A percentile compares a stretch with the other conserved stretches of the same genome.
Conservation (phyloP, 2,113 vertebrate species). For the Campylorhamphus procurvoides region DNA sequence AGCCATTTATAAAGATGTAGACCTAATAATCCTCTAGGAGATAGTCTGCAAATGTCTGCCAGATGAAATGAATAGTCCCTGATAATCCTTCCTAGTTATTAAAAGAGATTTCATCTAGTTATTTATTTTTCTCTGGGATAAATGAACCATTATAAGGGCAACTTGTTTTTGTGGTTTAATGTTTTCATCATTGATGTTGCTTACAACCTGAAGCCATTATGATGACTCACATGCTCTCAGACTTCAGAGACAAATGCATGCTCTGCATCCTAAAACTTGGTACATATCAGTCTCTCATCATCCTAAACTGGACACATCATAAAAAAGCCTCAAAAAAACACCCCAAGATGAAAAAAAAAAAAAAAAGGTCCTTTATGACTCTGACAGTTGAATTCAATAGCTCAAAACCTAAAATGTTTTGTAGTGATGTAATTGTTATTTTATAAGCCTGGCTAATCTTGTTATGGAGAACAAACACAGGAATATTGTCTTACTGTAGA, state of each 20-base stretch:
- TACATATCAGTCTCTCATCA: not conserved
- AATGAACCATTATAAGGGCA: conserved; percentile 25
- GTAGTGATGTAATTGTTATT: not conserved
- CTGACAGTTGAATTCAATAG: not conserved
- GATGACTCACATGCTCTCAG: conserved; percentile 4
- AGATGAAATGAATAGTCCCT: not conserved
- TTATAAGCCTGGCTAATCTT: not conserved
- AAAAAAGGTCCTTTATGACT: not conserved
- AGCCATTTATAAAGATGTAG: not conserved
- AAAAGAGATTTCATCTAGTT: conserved; percentile 41
- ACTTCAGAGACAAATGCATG: not conserved
- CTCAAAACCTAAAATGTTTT: not conserved
- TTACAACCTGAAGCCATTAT: conserved; percentile 13
- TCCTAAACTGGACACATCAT: not conserved
- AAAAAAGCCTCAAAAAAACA: not conserved
- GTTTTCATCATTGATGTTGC: not conserved
- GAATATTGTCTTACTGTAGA: not conserved
- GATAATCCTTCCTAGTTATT: conserved; percentile 34
- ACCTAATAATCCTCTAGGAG: not conserved
- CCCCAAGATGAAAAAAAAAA: not conserved
- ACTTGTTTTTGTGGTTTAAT: conserved; percentile 10
- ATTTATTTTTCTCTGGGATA: conserved; percentile 31
- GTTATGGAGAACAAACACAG: not conserved
- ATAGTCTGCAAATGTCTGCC: not conserved
- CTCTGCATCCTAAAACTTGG: not conserved